Evolutionary conservation across 2,888 invertebrate genomes (phyloP).

Genomic region (Standfussiana lucernea): DNA sequence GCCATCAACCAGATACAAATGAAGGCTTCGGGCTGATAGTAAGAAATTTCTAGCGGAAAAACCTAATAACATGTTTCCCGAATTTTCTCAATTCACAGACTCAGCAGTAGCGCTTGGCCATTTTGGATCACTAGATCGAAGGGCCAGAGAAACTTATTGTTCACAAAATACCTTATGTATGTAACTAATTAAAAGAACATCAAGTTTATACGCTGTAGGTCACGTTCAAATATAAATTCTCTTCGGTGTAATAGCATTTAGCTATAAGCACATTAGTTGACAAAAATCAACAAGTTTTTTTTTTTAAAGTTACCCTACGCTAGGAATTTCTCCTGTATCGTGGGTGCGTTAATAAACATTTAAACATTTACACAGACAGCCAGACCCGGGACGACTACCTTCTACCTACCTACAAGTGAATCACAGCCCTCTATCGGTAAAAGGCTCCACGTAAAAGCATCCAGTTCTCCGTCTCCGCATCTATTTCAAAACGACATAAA

Average conservation of each 20-base stretch:
- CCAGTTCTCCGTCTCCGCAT: background rate
- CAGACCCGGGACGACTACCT: too few species aligned
- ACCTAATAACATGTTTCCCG: background rate
- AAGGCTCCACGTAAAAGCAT: background rate
- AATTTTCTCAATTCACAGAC: too few species aligned
- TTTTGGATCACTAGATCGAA: too few species aligned
- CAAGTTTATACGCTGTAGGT: background rate
- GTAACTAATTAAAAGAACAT: background rate
- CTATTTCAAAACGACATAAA: constrained; percentile 20
- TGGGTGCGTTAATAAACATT: too few species aligned
- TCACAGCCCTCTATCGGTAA: background rate
- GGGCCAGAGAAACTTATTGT: background rate
- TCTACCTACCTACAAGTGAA: background rate
- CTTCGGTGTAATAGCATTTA: background rate
- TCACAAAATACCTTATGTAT: background rate
- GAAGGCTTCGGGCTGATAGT: background rate
- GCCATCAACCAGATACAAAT: background rate
- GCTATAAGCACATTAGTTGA: background rate
- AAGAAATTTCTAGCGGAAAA: background rate
- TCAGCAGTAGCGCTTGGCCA: too few species aligned
- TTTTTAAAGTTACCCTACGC: too few species aligned
- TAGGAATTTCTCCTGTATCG: too few species aligned
- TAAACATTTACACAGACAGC: too few species aligned
- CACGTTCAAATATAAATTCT: background rate
- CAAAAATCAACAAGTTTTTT: background rate